Evolutionary conservation across 2,113 vertebrate genomes (phyloP).

Genomic region (Eudyptes chrysolophus): DNA sequence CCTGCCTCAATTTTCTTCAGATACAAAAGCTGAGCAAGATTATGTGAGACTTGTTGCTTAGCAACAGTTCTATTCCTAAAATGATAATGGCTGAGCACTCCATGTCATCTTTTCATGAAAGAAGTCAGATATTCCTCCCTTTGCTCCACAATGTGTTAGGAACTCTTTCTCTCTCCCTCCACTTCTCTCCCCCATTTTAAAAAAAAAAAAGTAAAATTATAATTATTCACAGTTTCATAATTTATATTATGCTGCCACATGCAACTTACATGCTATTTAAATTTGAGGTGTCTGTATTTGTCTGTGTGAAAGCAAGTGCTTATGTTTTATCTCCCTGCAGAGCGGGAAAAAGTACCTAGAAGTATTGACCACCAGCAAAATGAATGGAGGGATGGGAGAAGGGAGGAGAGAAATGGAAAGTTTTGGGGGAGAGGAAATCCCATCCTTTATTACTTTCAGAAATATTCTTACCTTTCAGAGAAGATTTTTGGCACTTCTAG

Average conservation of each 20-base stretch:
- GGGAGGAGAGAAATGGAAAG: not conserved
- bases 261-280: not conserved
- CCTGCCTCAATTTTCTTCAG: slow-evolving; percentile 67
- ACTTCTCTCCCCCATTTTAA: too few relatives aligned
- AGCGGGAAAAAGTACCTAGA: not conserved
- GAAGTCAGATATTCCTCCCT: not conserved
- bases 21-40: slow-evolving; percentile 66
- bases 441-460: not conserved
- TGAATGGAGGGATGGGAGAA: not conserved
- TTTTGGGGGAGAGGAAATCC: not conserved
- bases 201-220: not conserved
- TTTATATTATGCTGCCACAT: not conserved
- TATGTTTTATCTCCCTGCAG: not conserved
- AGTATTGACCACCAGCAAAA: not conserved
- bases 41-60: slow-evolving; percentile 71
- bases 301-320: not conserved
- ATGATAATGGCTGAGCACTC: not conserved
- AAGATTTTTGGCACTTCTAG: not conserved
- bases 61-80: slow-evolving; percentile 67
- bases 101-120: not conserved
- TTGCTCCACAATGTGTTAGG: not conserved
- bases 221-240: not conserved
- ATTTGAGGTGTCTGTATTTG: not conserved
- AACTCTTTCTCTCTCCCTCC: too few relatives aligned
- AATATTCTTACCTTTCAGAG: not conserved